Conservation (phyloP, 2,888 invertebrate genomes). For the Saturnia japonica region DNA sequence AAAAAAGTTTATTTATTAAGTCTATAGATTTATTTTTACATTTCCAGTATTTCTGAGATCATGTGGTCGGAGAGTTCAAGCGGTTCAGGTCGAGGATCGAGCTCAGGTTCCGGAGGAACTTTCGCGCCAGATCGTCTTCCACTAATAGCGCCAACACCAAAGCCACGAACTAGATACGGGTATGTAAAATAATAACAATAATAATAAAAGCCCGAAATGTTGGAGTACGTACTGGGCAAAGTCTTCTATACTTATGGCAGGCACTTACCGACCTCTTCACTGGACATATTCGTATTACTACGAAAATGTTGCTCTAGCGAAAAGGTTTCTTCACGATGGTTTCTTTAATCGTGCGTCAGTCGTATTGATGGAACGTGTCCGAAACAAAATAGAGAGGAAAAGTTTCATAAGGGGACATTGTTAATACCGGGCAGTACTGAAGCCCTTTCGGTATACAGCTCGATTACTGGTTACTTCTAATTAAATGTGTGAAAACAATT, state of each 20-base stretch:
- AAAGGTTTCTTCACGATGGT: background rate
- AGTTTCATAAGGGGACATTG: no score
- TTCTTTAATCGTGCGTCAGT: background rate
- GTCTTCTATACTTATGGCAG: no score
- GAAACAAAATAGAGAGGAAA: no score
- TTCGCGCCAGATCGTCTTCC: slow-evolving; percentile 58
- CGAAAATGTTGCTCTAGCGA: no score
- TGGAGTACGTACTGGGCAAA: no score
- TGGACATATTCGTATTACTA: no score
- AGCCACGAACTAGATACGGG: slow-evolving; percentile 71
- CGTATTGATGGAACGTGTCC: background rate
- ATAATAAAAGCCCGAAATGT: background rate
- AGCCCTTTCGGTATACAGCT: no score
- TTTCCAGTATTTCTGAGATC: slow-evolving; percentile 64
- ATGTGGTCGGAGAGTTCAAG: slow-evolving; percentile 78
- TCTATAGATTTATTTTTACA: background rate
- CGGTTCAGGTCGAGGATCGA: slow-evolving; percentile 75
- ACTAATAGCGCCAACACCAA: slow-evolving; percentile 60
- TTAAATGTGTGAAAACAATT: no score
- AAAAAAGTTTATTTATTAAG: no score
- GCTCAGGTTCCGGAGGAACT: slow-evolving; percentile 70
- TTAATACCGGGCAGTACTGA: no score
- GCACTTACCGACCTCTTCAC: no score
- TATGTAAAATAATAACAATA: slow-evolving; percentile 26
- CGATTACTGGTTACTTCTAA: no score